phyloP scores from a whole-genome alignment of 2,113 vertebrate genomes.

The Paracyprichromis sp. region DNA sequence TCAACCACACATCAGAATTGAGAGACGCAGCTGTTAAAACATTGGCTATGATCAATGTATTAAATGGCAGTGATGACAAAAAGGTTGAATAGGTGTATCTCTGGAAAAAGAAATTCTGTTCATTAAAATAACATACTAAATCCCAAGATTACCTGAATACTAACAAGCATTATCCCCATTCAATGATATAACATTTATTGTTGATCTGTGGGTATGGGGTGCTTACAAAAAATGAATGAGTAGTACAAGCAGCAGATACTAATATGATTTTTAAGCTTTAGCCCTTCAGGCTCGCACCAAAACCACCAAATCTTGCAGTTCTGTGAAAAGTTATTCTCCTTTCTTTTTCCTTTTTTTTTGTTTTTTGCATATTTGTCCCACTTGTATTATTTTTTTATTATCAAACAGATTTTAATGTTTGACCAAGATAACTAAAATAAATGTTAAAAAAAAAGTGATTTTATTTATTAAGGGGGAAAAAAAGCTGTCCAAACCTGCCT shows the following conservation, averaged over 20 bases:
- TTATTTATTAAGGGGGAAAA: background rate
- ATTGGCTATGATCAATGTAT: background rate
- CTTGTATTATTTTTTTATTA: background rate
- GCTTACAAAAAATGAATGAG: background rate
- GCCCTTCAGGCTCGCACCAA: background rate
- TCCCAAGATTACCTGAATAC: background rate
- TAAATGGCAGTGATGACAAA: background rate
- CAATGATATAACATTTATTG: background rate
- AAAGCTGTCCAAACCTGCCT: background rate
- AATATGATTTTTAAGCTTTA: background rate
- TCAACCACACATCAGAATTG: constrained; percentile 4
- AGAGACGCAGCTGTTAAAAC: constrained; percentile 24
- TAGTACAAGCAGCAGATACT: background rate
- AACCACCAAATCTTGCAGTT: background rate
- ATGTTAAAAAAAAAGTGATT: background rate
- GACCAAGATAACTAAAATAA: background rate
- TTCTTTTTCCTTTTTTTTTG: fast-evolving
- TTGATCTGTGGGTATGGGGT: background rate
- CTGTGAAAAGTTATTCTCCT: background rate
- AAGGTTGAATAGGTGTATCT: background rate
- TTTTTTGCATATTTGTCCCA: background rate
- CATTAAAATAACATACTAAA: background rate
- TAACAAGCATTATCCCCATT: background rate
- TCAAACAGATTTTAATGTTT: background rate
- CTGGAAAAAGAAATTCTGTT: background rate